These are phyloP conservation scores for Diachrysia chrysitis DNA, from an alignment of 2,888 invertebrate genomes.

Conservation along the genomic window DNA sequence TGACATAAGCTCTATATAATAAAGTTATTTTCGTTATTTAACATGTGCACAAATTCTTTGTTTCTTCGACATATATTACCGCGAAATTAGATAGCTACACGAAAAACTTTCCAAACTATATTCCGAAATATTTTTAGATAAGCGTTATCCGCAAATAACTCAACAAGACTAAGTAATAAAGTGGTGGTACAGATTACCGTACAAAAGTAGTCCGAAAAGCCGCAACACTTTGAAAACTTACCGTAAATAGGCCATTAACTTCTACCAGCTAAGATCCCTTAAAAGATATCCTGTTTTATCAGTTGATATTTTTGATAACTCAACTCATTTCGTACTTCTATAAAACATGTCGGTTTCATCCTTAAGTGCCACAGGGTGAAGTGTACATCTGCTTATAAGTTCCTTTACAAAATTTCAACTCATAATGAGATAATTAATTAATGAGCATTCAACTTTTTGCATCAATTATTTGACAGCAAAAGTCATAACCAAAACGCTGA, in stretches of 20 bases:
- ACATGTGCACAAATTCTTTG: too few species aligned
- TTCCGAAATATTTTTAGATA: neutral
- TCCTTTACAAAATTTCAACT: too few species aligned
- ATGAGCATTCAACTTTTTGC: too few species aligned
- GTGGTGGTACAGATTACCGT: neutral
- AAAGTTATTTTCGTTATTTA: too few species aligned
- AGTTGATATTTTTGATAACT: neutral
- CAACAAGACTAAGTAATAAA: neutral
- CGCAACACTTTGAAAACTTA: conserved; percentile 2
- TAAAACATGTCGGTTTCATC: too few species aligned
- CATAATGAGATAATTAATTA: too few species aligned
- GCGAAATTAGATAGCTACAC: neutral
- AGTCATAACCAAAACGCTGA: too few species aligned
- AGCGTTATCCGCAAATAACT: neutral
- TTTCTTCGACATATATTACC: neutral
- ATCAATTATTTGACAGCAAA: too few species aligned
- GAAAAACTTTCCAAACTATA: neutral
- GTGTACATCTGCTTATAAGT: too few species aligned
- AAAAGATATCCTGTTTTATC: neutral
- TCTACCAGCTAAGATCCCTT: neutral
- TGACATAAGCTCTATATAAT: too few species aligned
- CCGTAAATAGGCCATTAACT: neutral
- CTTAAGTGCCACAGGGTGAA: neutral
- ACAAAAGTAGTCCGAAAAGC: conserved; percentile 2
- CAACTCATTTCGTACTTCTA: too few species aligned